These are phyloP conservation scores for Myoxocephalus aenaeus DNA, from an alignment of 2,797 vertebrate species.

Conservation along the genomic window DNA sequence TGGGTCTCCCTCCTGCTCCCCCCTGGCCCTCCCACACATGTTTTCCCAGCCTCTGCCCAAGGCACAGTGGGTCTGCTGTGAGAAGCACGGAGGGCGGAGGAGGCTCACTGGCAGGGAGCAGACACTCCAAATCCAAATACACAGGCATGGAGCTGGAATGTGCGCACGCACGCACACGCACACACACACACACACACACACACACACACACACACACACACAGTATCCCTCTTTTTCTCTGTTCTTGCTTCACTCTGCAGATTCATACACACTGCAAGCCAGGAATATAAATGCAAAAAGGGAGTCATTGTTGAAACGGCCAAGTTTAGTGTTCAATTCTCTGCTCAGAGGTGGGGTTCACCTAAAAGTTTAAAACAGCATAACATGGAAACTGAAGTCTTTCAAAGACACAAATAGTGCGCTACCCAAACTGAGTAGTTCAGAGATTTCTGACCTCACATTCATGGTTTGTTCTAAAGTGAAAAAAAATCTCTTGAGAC, in stretches of 20 bases:
- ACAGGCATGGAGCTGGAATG: constrained; percentile 35
- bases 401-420: constrained; percentile 47
- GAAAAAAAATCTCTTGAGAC: constrained; percentile 12
- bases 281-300: constrained; percentile 73
- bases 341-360: constrained; percentile 49
- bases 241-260: constrained; percentile 50
- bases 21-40: constrained; percentile 44
- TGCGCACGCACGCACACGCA: background rate
- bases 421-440: constrained; percentile 7
- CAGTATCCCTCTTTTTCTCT: constrained; percentile 40
- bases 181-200: background rate
- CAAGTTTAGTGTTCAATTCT: constrained; percentile 51
- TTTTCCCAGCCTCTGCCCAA: constrained; percentile 62
- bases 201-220: constrained; percentile 5
- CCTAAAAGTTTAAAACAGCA: constrained; percentile 55
- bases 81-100: constrained; percentile 55
- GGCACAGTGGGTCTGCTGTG: constrained; percentile 66
- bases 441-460: constrained; percentile 21
- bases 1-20: constrained; percentile 41
- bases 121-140: constrained; percentile 63
- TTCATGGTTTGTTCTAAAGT: constrained; percentile 24
- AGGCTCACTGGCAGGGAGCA: constrained; percentile 60
- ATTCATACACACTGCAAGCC: constrained; percentile 49
- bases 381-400: constrained; percentile 39
- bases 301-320: constrained; percentile 68